Percentiles rank a stretch among this genome's conserved stretches.
These are phyloP conservation scores for Sinotaia quadrata DNA, from an alignment of 2,888 invertebrate genomes.

Conservation along the genomic window DNA sequence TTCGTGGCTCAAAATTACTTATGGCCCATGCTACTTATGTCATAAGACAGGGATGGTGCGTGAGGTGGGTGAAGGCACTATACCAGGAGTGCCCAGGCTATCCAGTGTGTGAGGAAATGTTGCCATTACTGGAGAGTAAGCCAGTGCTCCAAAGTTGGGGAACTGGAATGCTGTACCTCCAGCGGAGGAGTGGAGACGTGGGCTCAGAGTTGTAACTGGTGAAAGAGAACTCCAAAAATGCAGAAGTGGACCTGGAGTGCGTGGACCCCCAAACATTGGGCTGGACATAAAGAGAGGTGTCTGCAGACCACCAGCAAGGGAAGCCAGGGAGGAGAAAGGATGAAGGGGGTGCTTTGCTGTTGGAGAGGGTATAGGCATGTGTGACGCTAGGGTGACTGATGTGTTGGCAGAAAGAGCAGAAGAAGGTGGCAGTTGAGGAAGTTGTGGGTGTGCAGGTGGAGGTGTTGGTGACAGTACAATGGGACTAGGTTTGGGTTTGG, in stretches of 20 bases:
- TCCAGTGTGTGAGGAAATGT: slow-evolving; percentile 36
- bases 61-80: slow-evolving; percentile 49
- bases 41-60: slow-evolving; percentile 56
- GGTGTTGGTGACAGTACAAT: slow-evolving; percentile 47
- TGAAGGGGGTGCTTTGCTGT: slow-evolving; percentile 46
- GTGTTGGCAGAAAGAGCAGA: slow-evolving; percentile 31
- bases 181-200: slow-evolving; percentile 45
- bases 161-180: slow-evolving; percentile 61
- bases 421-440: slow-evolving; percentile 26
- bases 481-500: slow-evolving; percentile 57
- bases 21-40: slow-evolving; percentile 32
- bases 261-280: slow-evolving; percentile 46
- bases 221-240: slow-evolving; percentile 73
- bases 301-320: slow-evolving; percentile 38
- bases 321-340: slow-evolving; percentile 26
- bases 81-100: slow-evolving; percentile 48
- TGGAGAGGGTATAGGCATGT: slow-evolving; percentile 57
- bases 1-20: too few species aligned
- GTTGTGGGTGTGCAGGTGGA: slow-evolving; percentile 34
- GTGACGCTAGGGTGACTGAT: slow-evolving; percentile 46
- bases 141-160: slow-evolving; percentile 51
- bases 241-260: slow-evolving; percentile 44
- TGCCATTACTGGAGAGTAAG: slow-evolving; percentile 53
- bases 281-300: slow-evolving; percentile 63
- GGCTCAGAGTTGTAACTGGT: slow-evolving; percentile 66